phyloP scores from a whole-genome alignment of 2,113 vertebrate species.

The Blennius ocellaris region DNA sequence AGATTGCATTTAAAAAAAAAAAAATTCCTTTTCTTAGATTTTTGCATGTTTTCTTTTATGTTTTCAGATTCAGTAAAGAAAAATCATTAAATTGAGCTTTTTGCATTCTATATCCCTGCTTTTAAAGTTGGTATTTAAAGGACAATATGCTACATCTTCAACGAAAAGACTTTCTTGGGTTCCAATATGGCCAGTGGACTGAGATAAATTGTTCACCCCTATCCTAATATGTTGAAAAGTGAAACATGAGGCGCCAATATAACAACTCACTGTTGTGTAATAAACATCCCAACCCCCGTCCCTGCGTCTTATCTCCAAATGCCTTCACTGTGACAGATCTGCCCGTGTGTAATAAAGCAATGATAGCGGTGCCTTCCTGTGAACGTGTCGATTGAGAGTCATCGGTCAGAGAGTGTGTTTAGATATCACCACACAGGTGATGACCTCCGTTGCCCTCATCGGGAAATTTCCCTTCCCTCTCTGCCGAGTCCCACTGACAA shows the following conservation, averaged over 20 bases:
- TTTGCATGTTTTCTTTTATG: too few relatives aligned
- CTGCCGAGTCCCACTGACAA: conserved; percentile 43
- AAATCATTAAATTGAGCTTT: too few relatives aligned
- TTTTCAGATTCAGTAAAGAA: too few relatives aligned
- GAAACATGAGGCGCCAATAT: conserved; percentile 2
- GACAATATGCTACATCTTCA: too few relatives aligned
- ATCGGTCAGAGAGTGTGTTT: conserved; percentile 23
- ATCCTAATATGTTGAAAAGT: not conserved
- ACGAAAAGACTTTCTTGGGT: too few relatives aligned
- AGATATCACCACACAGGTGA: conserved; percentile 35
- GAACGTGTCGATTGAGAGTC: conserved; percentile 35
- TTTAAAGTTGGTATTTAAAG: too few relatives aligned
- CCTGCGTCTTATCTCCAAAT: not conserved
- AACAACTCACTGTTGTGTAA: conserved; percentile 3
- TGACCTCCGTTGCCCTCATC: conserved; percentile 47
- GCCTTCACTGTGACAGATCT: not conserved
- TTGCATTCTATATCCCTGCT: too few relatives aligned
- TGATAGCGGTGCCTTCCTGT: conserved; percentile 10
- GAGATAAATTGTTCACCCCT: too few relatives aligned
- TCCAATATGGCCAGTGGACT: too few relatives aligned
- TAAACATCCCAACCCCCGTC: not conserved
- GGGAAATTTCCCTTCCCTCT: conserved; percentile 50
- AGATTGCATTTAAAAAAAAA: too few relatives aligned
- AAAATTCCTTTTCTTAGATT: too few relatives aligned
- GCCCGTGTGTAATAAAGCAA: conserved; percentile 6